These are phyloP conservation scores for Hirtodrosophila histrioides DNA, from an alignment of 2,888 invertebrate genomes.

Conservation along the genomic window DNA sequence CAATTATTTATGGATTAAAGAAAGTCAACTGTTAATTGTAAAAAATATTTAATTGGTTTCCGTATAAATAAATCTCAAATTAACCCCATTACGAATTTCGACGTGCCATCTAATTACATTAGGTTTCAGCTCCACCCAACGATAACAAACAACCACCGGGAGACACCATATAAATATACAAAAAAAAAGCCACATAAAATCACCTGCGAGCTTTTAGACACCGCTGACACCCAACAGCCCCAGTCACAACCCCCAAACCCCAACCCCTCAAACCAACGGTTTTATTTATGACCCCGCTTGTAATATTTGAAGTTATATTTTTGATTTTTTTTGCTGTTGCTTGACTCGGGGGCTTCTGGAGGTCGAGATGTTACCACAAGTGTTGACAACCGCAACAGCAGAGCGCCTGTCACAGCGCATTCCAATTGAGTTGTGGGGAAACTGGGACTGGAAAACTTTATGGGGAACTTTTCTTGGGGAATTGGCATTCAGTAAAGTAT, in stretches of 20 bases:
- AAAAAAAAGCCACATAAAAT: conserved; percentile 54
- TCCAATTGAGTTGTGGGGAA: conserved; percentile 22
- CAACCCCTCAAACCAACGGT: conserved; percentile 3
- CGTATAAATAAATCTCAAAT: conserved; percentile 36
- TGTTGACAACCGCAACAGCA: conserved; percentile 59
- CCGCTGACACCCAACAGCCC: conserved; percentile 15
- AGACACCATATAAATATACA: conserved; percentile 1
- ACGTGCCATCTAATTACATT: conserved; percentile 40
- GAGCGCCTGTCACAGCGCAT: conserved; percentile 43
- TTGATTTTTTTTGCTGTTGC: conserved; percentile 35
- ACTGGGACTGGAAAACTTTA: background rate
- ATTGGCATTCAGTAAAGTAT: conserved; percentile 20
- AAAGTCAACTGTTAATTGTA: background rate
- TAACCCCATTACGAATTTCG: conserved; percentile 32
- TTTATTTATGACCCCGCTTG: conserved; percentile 53
- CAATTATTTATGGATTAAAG: conserved; percentile 35
- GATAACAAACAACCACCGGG: conserved; percentile 4
- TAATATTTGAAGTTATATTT: conserved; percentile 64
- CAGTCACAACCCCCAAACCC: too few species aligned
- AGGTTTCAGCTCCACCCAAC: conserved; percentile 20
- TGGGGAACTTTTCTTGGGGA: conserved; percentile 5
- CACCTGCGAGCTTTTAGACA: conserved; percentile 57
- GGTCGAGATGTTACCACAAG: conserved; percentile 18
- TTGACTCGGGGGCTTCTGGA: conserved; percentile 5
- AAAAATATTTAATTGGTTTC: background rate